Evolutionary conservation across 2,797 vertebrate genomes (phyloP).

Genomic region (Trachurus trachurus): DNA sequence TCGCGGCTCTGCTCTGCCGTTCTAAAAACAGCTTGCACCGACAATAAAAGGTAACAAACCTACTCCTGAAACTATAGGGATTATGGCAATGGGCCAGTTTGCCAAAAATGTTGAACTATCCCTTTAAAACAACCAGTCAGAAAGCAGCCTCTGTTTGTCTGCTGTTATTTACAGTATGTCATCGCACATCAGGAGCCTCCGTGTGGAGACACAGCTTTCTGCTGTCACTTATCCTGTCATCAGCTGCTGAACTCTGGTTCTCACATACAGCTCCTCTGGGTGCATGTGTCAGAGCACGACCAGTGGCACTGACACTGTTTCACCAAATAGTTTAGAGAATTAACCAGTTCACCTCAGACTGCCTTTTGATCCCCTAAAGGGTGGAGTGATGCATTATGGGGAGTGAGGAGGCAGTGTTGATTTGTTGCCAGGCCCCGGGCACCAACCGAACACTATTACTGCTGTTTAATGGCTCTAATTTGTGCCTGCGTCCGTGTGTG

Average conservation of each 20-base stretch:
- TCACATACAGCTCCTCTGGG: no score
- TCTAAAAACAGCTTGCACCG: no score
- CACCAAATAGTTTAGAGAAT: conserved; percentile 9
- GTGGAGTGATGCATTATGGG: conserved; percentile 8
- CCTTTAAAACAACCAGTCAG: background rate
- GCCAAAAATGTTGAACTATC: no score
- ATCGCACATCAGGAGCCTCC: background rate
- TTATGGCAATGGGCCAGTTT: no score
- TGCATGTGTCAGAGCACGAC: no score
- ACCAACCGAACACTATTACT: background rate
- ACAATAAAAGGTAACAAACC: no score
- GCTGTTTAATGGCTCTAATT: background rate
- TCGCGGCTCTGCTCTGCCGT: no score
- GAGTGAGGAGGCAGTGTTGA: background rate
- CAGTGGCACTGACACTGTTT: background rate
- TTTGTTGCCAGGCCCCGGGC: background rate
- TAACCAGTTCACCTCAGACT: conserved; percentile 6
- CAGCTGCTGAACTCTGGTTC: background rate
- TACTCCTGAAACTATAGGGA: no score
- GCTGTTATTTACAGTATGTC: background rate
- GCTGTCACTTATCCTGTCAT: background rate
- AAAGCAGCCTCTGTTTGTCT: background rate
- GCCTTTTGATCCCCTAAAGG: background rate
- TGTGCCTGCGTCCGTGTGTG: background rate
- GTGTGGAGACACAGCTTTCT: background rate